These are phyloP conservation scores for Eurystomus gularis DNA, from an alignment of 2,113 vertebrate species.

Conservation along the genomic window DNA sequence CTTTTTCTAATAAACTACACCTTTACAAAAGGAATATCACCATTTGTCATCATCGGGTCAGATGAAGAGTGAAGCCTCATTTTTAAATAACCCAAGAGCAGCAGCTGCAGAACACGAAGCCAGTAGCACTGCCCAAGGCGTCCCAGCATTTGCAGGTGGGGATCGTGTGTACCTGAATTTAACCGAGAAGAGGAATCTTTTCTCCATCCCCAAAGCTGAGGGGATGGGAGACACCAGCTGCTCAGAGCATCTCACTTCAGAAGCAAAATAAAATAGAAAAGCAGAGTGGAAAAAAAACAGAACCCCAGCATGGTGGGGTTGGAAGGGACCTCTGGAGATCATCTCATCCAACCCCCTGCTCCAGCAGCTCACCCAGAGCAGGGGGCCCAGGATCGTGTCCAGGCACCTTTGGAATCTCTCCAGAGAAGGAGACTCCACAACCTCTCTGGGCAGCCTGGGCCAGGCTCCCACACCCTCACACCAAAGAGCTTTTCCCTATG, in stretches of 20 bases:
- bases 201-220: neutral
- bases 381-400: neutral
- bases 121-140: rapidly evolving
- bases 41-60: neutral
- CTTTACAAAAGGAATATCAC: neutral
- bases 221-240: neutral
- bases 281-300: neutral
- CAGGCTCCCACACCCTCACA: neutral
- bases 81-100: neutral
- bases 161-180: neutral
- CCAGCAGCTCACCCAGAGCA: neutral
- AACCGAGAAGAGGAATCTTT: neutral
- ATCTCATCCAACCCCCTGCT: neutral
- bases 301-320: neutral
- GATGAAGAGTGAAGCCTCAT: neutral
- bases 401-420: neutral
- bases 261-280: neutral
- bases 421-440: neutral
- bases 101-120: neutral
- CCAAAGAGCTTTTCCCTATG: neutral
- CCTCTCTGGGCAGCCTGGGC: neutral
- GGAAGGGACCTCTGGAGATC: neutral
- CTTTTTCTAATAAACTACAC: neutral
- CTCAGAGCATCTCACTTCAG: neutral
- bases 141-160: neutral